Evolutionary conservation across 2,797 vertebrate species (phyloP).

Genomic region (Rhabdomys pumilio): DNA sequence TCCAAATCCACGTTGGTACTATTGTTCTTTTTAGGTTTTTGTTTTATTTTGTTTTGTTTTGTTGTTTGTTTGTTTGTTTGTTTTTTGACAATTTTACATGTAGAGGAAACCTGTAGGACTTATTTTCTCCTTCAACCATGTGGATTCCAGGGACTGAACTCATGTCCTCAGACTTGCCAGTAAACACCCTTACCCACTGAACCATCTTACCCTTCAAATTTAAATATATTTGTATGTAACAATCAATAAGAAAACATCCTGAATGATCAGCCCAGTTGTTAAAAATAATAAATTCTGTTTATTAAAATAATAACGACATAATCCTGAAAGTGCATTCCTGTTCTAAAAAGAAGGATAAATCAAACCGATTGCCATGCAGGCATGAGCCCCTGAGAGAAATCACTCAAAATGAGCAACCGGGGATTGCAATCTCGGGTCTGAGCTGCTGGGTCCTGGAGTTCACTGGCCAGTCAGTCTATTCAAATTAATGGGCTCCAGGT

Average conservation of each 20-base stretch:
- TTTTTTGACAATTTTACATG: background rate
- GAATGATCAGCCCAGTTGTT: background rate
- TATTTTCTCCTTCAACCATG: background rate
- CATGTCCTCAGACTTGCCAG: background rate
- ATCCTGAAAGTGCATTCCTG: background rate
- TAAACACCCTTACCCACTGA: background rate
- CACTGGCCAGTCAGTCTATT: background rate
- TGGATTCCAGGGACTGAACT: background rate
- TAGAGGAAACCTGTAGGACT: background rate
- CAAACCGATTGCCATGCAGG: accelerated
- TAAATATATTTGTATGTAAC: background rate
- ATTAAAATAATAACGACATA: background rate
- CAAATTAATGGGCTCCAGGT: background rate
- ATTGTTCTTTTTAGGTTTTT: background rate
- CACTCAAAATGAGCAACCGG: background rate
- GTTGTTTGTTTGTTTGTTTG: no score
- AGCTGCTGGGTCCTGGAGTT: background rate
- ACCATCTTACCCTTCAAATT: background rate
- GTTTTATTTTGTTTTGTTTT: no score
- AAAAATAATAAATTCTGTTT: background rate
- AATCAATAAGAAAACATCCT: background rate
- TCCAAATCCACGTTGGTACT: background rate
- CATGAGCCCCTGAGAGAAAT: background rate
- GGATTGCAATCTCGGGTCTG: background rate
- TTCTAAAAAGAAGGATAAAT: background rate